A percentile compares a stretch with the other conserved stretches of the same genome.
Conservation (phyloP, 2,888 invertebrate genomes). For the Luffia ferchaultella region DNA sequence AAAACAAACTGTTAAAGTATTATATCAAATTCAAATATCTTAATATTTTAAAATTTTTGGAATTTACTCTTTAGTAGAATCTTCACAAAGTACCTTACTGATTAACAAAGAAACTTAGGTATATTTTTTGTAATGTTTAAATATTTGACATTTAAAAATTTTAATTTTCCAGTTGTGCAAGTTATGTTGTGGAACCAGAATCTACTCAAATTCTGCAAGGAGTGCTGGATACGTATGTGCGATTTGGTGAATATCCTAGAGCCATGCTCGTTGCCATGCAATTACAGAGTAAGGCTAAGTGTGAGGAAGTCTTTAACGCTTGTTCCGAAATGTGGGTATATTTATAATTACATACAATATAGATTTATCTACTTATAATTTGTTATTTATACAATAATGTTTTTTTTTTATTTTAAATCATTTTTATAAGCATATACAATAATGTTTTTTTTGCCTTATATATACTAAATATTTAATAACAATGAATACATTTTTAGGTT, state of each 20-base stretch:
- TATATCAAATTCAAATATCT: too few species aligned
- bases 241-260: slow-evolving; percentile 88
- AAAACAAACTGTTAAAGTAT: too few species aligned
- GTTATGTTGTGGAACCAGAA: slow-evolving; percentile 96
- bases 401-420: background rate
- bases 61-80: too few species aligned
- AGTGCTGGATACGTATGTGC: slow-evolving; percentile 83
- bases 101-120: too few species aligned
- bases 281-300: slow-evolving; percentile 80
- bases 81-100: too few species aligned
- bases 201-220: slow-evolving; percentile 84
- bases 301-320: slow-evolving; percentile 83
- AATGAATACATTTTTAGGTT: slow-evolving; percentile 60
- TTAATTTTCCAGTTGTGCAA: slow-evolving; percentile 79
- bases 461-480: slow-evolving; percentile 1
- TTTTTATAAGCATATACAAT: background rate
- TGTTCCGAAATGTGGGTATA: slow-evolving; percentile 82
- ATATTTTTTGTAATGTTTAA: too few species aligned
- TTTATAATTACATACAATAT: background rate
- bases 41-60: too few species aligned
- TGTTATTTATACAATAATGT: background rate
- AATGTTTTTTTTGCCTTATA: slow-evolving; percentile 4
- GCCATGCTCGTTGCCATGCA: slow-evolving; percentile 93
- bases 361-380: background rate
- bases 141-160: too few species aligned